phyloP scores from a whole-genome alignment of 2,888 invertebrate species.

The Eupeodes luniger region DNA sequence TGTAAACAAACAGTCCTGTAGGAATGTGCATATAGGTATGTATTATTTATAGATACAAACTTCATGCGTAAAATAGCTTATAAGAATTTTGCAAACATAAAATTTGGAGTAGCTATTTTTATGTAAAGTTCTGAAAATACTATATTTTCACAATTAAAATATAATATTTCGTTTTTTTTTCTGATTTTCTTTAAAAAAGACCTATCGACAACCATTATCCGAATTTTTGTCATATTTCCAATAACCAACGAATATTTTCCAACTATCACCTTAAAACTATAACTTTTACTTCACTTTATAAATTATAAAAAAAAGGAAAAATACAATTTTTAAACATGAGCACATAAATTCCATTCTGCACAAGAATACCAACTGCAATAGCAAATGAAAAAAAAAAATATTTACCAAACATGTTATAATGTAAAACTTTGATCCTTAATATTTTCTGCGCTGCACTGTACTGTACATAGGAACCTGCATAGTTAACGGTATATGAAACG shows the following conservation, averaged over 20 bases:
- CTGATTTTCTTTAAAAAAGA: neutral
- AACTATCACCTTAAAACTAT: slow-evolving; percentile 64
- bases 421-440: slow-evolving; percentile 61
- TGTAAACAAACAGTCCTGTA: too few relatives aligned
- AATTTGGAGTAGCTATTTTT: too few relatives aligned
- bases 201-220: neutral
- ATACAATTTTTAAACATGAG: slow-evolving; percentile 6
- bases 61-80: too few relatives aligned
- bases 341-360: slow-evolving; percentile 43
- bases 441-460: neutral
- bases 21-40: too few relatives aligned
- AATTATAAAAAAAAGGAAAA: neutral
- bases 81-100: too few relatives aligned
- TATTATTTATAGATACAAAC: too few relatives aligned
- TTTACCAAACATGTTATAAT: slow-evolving; percentile 52
- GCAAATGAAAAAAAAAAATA: slow-evolving; percentile 40
- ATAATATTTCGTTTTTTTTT: neutral
- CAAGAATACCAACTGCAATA: neutral
- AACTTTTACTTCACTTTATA: slow-evolving; percentile 15
- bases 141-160: neutral
- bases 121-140: too few relatives aligned
- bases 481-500: too few relatives aligned
- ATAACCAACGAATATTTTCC: slow-evolving; percentile 51
- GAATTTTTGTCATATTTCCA: slow-evolving; percentile 39
- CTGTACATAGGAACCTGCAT: too few relatives aligned